Percentiles rank a stretch among this genome's conserved stretches.
Evolutionary conservation across 2,888 invertebrate genomes (phyloP).

Genomic region (Thera britannica): DNA sequence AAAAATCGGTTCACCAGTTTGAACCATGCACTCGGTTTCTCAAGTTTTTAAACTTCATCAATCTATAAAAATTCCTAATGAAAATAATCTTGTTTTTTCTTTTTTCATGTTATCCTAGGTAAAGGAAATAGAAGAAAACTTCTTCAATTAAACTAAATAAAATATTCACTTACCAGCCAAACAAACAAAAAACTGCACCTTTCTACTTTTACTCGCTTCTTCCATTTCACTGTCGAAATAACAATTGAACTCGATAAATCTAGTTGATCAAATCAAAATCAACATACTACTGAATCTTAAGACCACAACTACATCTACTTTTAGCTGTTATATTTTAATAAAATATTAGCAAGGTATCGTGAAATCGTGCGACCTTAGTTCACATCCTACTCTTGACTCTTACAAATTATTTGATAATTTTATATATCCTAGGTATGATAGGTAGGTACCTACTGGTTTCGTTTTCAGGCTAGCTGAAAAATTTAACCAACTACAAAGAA

Average conservation of each 20-base stretch:
- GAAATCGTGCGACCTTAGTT: slow-evolving; percentile 37
- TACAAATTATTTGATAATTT: slow-evolving; percentile 9
- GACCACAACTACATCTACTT: slow-evolving; percentile 6
- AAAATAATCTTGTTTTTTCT: no score
- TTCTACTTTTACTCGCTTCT: slow-evolving; percentile 39
- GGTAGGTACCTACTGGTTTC: background rate
- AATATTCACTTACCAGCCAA: slow-evolving; percentile 46
- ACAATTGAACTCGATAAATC: slow-evolving; percentile 3
- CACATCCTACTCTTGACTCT: slow-evolving; percentile 1
- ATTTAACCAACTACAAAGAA: background rate
- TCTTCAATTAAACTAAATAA: no score
- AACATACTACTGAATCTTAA: slow-evolving; percentile 19
- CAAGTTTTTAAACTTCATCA: no score
- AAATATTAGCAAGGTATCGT: slow-evolving; percentile 42
- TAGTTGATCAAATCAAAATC: slow-evolving; percentile 10
- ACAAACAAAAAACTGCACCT: slow-evolving; percentile 49
- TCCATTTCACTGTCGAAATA: slow-evolving; percentile 37
- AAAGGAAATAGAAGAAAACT: no score
- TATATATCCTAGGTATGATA: background rate
- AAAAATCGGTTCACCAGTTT: no score
- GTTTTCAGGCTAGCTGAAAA: background rate
- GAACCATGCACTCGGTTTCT: no score
- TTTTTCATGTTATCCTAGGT: no score
- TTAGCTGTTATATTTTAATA: slow-evolving; percentile 29
- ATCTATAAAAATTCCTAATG: no score